These are phyloP conservation scores for Stomorhina lunata DNA, from an alignment of 2,888 invertebrate genomes.

Conservation along the genomic window DNA sequence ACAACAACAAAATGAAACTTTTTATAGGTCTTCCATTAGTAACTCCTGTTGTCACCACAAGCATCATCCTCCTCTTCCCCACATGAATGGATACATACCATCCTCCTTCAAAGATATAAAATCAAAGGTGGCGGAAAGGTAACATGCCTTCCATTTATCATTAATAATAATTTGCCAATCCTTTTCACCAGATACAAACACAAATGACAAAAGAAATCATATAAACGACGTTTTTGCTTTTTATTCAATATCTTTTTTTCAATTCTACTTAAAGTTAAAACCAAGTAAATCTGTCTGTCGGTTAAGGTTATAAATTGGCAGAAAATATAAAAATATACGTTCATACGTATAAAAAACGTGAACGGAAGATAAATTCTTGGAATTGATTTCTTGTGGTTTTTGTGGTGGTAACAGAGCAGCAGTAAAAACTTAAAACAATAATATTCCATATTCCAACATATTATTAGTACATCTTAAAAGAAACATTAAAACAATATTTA, in stretches of 20 bases:
- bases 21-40: slow-evolving; percentile 42
- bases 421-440: slow-evolving; percentile 36
- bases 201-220: slow-evolving; percentile 50
- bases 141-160: slow-evolving; percentile 44
- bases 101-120: background rate
- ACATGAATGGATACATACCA: too few relatives aligned
- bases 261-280: slow-evolving; percentile 13
- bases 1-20: background rate
- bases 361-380: slow-evolving; percentile 64
- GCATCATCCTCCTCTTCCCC: background rate
- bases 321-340: background rate
- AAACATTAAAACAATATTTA: slow-evolving; percentile 52
- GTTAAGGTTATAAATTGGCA: slow-evolving; percentile 10
- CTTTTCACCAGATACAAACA: slow-evolving; percentile 42
- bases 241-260: background rate
- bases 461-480: slow-evolving; percentile 30
- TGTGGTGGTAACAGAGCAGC: slow-evolving; percentile 43
- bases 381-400: slow-evolving; percentile 66
- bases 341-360: slow-evolving; percentile 22
- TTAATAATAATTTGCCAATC: slow-evolving; percentile 63
- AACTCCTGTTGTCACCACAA: slow-evolving; percentile 19
- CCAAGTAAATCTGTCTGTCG: slow-evolving; percentile 33
- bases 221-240: slow-evolving; percentile 35
- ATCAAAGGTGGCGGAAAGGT: slow-evolving; percentile 18
- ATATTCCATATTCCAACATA: slow-evolving; percentile 9